phyloP scores from a whole-genome alignment of 2,888 invertebrate genomes.

The Trilocha varians region DNA sequence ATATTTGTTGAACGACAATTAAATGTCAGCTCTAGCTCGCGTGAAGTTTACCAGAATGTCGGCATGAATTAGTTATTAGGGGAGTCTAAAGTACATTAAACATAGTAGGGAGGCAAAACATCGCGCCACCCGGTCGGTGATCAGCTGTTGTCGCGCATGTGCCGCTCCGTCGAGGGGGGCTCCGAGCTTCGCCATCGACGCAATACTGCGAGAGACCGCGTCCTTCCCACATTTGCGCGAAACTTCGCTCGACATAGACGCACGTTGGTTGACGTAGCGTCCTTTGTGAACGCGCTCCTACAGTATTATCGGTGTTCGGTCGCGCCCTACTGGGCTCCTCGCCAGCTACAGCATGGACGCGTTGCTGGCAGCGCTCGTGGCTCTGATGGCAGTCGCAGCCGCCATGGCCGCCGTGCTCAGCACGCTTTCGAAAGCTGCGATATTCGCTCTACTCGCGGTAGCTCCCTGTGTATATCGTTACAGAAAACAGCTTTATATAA shows the following conservation, averaged over 20 bases:
- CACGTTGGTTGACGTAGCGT: conserved; percentile 23
- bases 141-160: conserved; percentile 69
- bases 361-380: conserved; percentile 65
- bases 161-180: conserved; percentile 44
- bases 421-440: conserved; percentile 80
- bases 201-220: conserved; percentile 22
- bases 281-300: conserved; percentile 28
- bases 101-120: conserved; percentile 1
- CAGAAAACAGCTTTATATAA: conserved; percentile 73
- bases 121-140: conserved; percentile 25
- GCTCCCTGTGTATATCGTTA: conserved; percentile 71
- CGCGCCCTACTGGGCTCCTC: conserved; percentile 57
- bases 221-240: conserved; percentile 27
- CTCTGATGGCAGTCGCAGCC: conserved; percentile 67
- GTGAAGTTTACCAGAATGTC: neutral
- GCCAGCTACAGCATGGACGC: conserved; percentile 63
- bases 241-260: conserved; percentile 35
- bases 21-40: neutral
- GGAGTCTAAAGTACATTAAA: too few species aligned
- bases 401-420: conserved; percentile 74
- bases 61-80: neutral
- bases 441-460: conserved; percentile 75
- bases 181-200: conserved; percentile 37
- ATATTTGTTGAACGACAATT: neutral
- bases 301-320: conserved; percentile 33